These are phyloP conservation scores for Harpagifer antarcticus DNA, from an alignment of 2,797 vertebrate genomes.

Conservation along the genomic window DNA sequence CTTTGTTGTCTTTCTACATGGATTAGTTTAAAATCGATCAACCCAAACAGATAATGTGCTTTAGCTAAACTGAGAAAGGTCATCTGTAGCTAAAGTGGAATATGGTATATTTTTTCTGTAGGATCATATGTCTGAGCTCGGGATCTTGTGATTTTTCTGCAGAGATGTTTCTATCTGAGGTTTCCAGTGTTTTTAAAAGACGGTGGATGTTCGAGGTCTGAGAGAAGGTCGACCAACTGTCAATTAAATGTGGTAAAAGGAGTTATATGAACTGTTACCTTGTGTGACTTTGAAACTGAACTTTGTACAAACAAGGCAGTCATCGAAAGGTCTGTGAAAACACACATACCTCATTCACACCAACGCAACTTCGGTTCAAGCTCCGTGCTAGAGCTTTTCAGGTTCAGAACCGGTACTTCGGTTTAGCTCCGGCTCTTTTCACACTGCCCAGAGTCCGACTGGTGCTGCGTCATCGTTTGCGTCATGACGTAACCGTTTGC, in stretches of 20 bases:
- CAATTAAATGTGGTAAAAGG: constrained; percentile 37
- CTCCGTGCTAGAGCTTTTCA: no score
- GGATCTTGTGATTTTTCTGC: neutral
- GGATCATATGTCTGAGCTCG: neutral
- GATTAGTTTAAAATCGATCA: constrained; percentile 32
- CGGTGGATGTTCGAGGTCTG: constrained; percentile 21
- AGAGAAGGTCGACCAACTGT: constrained; percentile 36
- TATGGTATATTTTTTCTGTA: constrained; percentile 3
- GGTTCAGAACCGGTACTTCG: no score
- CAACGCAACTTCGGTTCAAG: no score
- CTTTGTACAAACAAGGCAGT: constrained; percentile 38
- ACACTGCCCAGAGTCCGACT: no score
- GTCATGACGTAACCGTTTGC: no score
- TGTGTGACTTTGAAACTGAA: constrained; percentile 48
- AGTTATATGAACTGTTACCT: neutral
- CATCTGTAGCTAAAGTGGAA: constrained; percentile 11
- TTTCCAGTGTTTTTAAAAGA: constrained; percentile 25
- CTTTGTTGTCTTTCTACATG: constrained; percentile 11
- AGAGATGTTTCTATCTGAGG: neutral
- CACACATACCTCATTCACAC: no score
- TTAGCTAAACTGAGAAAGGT: constrained; percentile 31
- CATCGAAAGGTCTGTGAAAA: constrained; percentile 16
- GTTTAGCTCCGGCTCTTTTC: no score
- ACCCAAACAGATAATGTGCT: constrained; percentile 27
- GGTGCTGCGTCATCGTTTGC: no score